These are phyloP conservation scores for Callionymus lyra DNA, from an alignment of 2,113 vertebrate species.

Conservation along the genomic window DNA sequence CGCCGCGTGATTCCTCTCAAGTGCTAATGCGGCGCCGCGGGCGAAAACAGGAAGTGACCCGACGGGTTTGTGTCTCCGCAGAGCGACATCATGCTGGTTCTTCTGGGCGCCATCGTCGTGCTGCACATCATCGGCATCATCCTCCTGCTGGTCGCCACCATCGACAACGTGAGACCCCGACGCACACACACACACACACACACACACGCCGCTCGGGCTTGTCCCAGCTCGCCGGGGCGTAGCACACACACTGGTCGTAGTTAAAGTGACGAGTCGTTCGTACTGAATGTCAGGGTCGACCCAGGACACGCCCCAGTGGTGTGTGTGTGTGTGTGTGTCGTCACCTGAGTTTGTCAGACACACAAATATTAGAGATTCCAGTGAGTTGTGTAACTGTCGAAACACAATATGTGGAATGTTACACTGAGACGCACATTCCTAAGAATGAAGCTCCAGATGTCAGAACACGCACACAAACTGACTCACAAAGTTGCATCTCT, in stretches of 20 bases:
- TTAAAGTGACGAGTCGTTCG: too few relatives aligned
- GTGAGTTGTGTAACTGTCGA: neutral
- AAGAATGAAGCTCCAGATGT: neutral
- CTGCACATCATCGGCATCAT: constrained; percentile 53
- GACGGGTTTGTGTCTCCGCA: constrained; percentile 24
- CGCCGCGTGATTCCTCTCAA: too few relatives aligned
- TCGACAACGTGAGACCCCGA: constrained; percentile 53
- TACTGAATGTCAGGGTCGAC: too few relatives aligned
- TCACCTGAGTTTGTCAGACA: too few relatives aligned
- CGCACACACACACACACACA: neutral
- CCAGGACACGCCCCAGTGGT: too few relatives aligned
- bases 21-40: too few relatives aligned
- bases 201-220: neutral
- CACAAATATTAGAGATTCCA: constrained; percentile 11
- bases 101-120: constrained; percentile 57
- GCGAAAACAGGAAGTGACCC: constrained; percentile 10
- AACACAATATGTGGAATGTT: constrained; percentile 4
- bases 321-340: too few relatives aligned
- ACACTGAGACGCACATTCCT: constrained; percentile 6
- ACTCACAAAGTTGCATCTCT: too few relatives aligned
- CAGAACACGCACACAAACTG: constrained; percentile 5
- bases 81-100: constrained; percentile 61
- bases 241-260: too few relatives aligned
- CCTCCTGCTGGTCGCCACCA: constrained; percentile 54
- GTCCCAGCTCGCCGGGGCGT: too few relatives aligned